A percentile compares a stretch with the other conserved stretches of the same genome.
Conservation (phyloP, 2,113 vertebrate genomes). For the Gallinago undulata region DNA sequence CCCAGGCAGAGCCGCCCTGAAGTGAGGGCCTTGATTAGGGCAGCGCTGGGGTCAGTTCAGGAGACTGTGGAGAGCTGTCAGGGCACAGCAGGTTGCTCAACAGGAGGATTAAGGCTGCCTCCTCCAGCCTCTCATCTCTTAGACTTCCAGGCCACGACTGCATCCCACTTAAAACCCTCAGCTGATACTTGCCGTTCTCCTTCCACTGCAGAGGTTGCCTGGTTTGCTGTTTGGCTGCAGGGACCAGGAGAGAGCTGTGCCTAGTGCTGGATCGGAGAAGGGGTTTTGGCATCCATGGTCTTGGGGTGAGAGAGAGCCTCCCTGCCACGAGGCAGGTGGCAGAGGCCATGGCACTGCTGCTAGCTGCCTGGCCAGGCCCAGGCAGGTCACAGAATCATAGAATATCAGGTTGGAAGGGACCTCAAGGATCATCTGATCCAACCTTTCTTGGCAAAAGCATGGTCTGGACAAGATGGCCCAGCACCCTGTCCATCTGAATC, state of each 20-base stretch:
- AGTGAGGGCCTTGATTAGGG: rapidly evolving
- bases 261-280: background rate
- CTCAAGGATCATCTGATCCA: background rate
- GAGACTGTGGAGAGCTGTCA: background rate
- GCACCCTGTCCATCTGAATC: background rate
- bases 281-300: background rate
- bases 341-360: background rate
- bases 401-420: background rate
- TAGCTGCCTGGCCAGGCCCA: background rate
- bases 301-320: background rate
- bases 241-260: background rate
- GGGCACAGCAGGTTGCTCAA: background rate
- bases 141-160: background rate
- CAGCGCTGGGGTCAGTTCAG: background rate
- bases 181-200: background rate
- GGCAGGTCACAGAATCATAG: background rate
- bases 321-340: background rate
- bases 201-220: background rate
- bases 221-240: background rate
- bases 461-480: background rate
- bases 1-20: background rate
- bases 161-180: background rate
- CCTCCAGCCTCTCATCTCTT: background rate
- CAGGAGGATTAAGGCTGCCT: background rate
- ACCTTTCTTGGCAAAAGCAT: background rate